These are phyloP conservation scores for Leptoteleia sp. DNA, from an alignment of 1,140 invertebrate genomes.

Conservation along the genomic window DNA sequence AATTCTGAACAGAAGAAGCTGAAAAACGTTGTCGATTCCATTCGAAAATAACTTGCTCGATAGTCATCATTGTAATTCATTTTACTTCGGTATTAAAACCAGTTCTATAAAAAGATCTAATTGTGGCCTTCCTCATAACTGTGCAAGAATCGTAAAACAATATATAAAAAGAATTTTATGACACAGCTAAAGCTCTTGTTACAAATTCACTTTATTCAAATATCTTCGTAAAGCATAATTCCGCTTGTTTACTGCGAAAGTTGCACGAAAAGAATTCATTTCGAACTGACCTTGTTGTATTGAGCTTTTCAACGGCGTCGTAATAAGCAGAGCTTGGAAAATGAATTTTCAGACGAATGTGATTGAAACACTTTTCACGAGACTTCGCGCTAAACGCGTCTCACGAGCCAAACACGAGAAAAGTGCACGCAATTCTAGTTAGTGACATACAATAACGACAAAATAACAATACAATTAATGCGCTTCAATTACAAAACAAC, in stretches of 20 bases:
- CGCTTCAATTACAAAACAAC: constrained; percentile 51
- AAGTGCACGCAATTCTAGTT: constrained; percentile 63
- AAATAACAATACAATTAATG: constrained; percentile 57
- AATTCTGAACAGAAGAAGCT: not conserved
- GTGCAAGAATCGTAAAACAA: not conserved
- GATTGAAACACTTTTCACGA: constrained; percentile 58
- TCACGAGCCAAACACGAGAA: constrained; percentile 51
- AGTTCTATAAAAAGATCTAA: too few relatives aligned
- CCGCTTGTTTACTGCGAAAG: too few relatives aligned
- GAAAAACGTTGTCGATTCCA: constrained; percentile 8
- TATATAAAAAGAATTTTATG: not conserved
- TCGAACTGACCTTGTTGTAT: constrained; percentile 4
- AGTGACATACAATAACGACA: constrained; percentile 43
- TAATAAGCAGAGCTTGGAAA: not conserved
- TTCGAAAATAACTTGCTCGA: not conserved
- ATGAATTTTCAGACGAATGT: not conserved
- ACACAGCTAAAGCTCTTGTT: not conserved
- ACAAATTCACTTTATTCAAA: not conserved
- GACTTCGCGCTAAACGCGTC: constrained; percentile 24
- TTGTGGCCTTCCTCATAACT: too few relatives aligned
- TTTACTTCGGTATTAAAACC: too few relatives aligned
- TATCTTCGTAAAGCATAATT: constrained; percentile 3
- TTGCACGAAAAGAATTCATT: constrained; percentile 2
- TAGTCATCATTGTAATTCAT: too few relatives aligned
- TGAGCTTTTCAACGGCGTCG: not conserved